These are phyloP conservation scores for Lagopus muta DNA, from an alignment of 2,113 vertebrate species.

Conservation along the genomic window DNA sequence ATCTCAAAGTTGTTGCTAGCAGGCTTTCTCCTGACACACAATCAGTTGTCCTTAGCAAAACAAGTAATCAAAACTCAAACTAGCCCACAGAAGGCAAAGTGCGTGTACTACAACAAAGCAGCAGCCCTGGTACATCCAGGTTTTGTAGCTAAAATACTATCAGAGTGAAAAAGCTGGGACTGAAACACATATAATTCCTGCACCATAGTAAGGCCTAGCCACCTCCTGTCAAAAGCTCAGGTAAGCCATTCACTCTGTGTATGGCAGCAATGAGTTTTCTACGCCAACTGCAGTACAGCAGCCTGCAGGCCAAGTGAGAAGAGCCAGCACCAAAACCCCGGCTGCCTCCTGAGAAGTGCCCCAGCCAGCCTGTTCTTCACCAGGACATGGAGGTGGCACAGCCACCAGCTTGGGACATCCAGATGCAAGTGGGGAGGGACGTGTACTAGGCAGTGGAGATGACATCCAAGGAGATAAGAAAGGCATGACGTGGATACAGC, in stretches of 20 bases:
- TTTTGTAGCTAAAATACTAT: not conserved
- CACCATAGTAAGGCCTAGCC: not conserved
- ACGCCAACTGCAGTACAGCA: fast-evolving
- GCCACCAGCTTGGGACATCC: not conserved
- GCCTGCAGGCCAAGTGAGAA: not conserved
- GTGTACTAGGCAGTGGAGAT: not conserved
- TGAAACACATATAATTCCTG: not conserved
- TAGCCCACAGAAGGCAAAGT: not conserved
- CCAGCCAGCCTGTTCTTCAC: too few relatives aligned
- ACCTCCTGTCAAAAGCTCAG: not conserved
- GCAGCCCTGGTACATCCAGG: not conserved
- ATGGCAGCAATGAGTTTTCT: not conserved
- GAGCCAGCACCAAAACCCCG: not conserved
- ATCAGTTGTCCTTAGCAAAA: not conserved
- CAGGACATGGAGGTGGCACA: fast-evolving
- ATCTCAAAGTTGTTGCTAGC: not conserved
- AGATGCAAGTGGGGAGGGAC: fast-evolving
- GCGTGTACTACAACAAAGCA: not conserved
- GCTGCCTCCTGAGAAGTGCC: not conserved
- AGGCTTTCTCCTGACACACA: not conserved
- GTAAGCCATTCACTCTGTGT: not conserved
- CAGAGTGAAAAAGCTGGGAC: not conserved
- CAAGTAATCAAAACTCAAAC: not conserved
- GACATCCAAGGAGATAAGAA: not conserved
- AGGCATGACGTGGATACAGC: not conserved